These are phyloP conservation scores for Asarcornis scutulata DNA, from an alignment of 2,113 vertebrate species.

Conservation along the genomic window DNA sequence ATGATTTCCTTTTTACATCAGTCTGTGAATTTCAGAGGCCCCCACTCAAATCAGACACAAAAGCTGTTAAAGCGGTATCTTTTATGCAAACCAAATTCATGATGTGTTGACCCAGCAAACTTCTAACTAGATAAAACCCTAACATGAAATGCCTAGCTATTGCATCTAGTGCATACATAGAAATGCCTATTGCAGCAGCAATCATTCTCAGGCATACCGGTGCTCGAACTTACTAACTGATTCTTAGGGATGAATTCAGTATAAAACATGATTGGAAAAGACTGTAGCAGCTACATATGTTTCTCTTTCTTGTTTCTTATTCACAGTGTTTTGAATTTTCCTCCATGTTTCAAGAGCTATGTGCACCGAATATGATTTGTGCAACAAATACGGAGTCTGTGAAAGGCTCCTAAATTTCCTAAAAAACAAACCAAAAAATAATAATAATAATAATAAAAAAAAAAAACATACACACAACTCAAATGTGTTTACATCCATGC, in stretches of 20 bases:
- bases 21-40: neutral
- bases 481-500: neutral
- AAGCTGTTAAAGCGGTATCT: neutral
- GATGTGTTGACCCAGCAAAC: neutral
- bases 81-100: neutral
- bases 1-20: neutral
- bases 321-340: neutral
- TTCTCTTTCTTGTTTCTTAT: neutral
- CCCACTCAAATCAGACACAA: neutral
- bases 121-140: neutral
- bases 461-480: neutral
- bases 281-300: neutral
- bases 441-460: neutral
- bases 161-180: rapidly evolving
- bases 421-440: neutral
- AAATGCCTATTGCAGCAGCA: neutral
- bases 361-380: neutral
- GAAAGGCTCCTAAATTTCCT: neutral
- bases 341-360: neutral
- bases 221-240: neutral
- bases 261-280: neutral
- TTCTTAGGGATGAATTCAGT: neutral
- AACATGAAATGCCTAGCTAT: neutral
- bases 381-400: neutral
- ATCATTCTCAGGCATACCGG: neutral